Conservation (phyloP, 2,888 invertebrate species). For the Megamerina dolium region DNA sequence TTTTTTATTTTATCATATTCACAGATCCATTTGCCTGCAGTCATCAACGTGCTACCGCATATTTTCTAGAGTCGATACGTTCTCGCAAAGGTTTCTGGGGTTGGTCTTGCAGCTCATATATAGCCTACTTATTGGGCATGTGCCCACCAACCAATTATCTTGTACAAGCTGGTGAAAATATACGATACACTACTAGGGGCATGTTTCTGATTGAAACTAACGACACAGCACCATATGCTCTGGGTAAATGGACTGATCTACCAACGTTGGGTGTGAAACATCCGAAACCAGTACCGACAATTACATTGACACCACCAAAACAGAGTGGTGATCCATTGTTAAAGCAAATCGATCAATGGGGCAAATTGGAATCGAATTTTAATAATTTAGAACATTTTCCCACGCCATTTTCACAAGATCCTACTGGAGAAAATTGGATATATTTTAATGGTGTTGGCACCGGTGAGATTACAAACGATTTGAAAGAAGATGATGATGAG, state of each 20-base stretch:
- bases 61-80: slow-evolving; percentile 61
- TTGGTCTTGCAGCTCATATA: slow-evolving; percentile 57
- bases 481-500: slow-evolving; percentile 18
- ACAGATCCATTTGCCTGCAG: slow-evolving; percentile 59
- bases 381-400: slow-evolving; percentile 35
- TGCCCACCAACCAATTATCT: slow-evolving; percentile 54
- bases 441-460: slow-evolving; percentile 33
- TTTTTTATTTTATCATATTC: too few relatives aligned
- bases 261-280: slow-evolving; percentile 34
- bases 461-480: slow-evolving; percentile 22
- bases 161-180: slow-evolving; percentile 52
- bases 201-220: slow-evolving; percentile 56
- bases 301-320: slow-evolving; percentile 15
- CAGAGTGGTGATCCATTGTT: slow-evolving; percentile 35
- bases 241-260: slow-evolving; percentile 54
- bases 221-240: slow-evolving; percentile 54
- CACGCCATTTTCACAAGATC: slow-evolving; percentile 31
- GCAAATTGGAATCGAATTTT: slow-evolving; percentile 42
- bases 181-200: slow-evolving; percentile 47
- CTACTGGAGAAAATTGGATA: slow-evolving; percentile 38
- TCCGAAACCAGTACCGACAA: slow-evolving; percentile 9
- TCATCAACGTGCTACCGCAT: slow-evolving; percentile 59
- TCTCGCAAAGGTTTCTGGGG: slow-evolving; percentile 61
- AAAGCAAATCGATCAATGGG: slow-evolving; percentile 44
- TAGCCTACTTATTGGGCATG: slow-evolving; percentile 54